Percentiles rank a stretch among this genome's conserved stretches.
Conservation (phyloP, 2,888 invertebrate genomes). For the Amphipyra tragopoginis region DNA sequence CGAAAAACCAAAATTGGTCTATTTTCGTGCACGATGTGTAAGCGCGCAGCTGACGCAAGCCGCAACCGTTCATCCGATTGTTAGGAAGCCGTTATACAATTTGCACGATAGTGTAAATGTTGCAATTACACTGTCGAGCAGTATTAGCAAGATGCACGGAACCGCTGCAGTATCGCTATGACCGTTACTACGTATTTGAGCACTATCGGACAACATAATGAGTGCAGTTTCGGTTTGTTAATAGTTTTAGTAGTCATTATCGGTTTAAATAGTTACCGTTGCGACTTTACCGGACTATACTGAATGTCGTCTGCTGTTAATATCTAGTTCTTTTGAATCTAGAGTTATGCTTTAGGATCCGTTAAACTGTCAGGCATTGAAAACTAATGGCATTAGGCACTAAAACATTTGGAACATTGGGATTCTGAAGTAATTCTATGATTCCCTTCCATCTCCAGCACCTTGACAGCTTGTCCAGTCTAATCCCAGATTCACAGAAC, state of each 20-base stretch:
- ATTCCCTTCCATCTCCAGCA: too few relatives aligned
- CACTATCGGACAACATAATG: conserved; percentile 35
- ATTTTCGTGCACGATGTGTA: conserved; percentile 49
- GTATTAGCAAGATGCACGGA: conserved; percentile 54
- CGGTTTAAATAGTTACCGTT: conserved; percentile 39
- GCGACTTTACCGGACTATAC: conserved; percentile 15
- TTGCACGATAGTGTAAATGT: conserved; percentile 60
- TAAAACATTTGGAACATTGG: too few relatives aligned
- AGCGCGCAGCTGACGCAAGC: conserved; percentile 53
- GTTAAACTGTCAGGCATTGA: neutral
- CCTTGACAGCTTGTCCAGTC: too few relatives aligned
- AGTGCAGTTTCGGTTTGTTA: conserved; percentile 46
- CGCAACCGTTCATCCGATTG: conserved; percentile 56
- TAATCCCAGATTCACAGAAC: too few relatives aligned
- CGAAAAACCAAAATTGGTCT: conserved; percentile 58
- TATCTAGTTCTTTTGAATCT: neutral
- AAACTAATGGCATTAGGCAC: too few relatives aligned
- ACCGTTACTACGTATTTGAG: conserved; percentile 38
- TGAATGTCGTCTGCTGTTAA: conserved; percentile 28
- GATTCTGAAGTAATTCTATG: too few relatives aligned
- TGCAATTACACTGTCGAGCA: conserved; percentile 55
- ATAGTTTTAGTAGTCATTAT: conserved; percentile 47
- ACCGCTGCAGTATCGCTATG: conserved; percentile 36
- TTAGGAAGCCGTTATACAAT: conserved; percentile 53
- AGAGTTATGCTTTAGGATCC: conserved; percentile 1